These are phyloP conservation scores for Chlorodrepanis virens DNA, from an alignment of 2,113 vertebrate genomes.

Conservation along the genomic window DNA sequence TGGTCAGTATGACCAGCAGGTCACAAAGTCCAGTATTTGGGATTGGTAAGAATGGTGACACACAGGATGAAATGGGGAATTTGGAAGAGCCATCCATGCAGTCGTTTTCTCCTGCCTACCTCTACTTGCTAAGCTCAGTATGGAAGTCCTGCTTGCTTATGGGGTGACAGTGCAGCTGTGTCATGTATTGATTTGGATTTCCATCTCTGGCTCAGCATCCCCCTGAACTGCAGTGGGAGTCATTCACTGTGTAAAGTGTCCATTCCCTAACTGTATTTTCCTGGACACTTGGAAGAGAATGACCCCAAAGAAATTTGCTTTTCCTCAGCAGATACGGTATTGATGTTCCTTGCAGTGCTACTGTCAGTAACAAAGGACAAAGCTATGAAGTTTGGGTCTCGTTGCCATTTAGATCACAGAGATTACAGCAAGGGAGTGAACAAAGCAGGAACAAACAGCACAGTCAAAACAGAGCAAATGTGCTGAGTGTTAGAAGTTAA, in stretches of 20 bases:
- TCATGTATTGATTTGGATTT: not conserved
- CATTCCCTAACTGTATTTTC: not conserved
- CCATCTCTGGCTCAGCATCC: not conserved
- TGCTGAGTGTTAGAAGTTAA: not conserved
- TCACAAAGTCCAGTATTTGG: not conserved
- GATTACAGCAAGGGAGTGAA: not conserved
- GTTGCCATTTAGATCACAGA: not conserved
- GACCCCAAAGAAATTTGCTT: not conserved
- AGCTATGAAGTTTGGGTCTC: not conserved
- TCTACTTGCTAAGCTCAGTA: not conserved
- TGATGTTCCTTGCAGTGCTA: not conserved
- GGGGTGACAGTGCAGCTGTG: not conserved
- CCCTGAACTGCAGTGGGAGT: not conserved
- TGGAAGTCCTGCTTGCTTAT: not conserved
- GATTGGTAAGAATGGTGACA: not conserved
- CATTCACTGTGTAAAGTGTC: not conserved
- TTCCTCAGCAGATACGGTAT: not conserved
- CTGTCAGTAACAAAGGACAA: not conserved
- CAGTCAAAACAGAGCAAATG: constrained; percentile 5
- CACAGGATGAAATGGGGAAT: not conserved
- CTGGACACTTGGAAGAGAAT: not conserved
- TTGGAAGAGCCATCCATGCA: not conserved
- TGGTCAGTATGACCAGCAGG: not conserved
- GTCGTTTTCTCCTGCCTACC: not conserved
- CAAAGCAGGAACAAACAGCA: not conserved